Conservation (phyloP, 53 echinoderm and acorn worm genomes). For the Echinometra lucunter region DNA sequence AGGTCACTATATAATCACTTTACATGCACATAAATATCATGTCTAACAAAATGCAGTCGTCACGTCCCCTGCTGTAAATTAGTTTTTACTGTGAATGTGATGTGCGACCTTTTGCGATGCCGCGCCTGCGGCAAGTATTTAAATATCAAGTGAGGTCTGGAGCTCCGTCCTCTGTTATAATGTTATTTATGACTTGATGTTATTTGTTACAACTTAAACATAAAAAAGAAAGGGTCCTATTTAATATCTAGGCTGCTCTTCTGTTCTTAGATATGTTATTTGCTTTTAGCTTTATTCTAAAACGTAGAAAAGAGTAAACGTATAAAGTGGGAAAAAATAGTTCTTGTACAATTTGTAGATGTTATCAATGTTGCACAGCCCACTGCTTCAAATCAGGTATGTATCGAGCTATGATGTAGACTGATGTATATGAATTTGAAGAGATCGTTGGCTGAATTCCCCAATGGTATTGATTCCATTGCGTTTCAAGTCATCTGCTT, state of each 20-base stretch:
- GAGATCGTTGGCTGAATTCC: neutral
- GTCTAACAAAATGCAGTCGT: neutral
- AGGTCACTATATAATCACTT: conserved; percentile 1
- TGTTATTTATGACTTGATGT: neutral
- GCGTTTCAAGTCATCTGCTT: neutral
- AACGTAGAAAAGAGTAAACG: neutral
- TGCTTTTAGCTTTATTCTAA: neutral
- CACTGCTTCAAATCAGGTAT: neutral
- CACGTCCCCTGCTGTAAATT: neutral
- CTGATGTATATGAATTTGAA: no score
- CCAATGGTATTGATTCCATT: neutral
- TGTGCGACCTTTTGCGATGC: neutral
- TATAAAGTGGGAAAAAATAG: no score
- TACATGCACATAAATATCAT: conserved; percentile 29
- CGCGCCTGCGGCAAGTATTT: neutral
- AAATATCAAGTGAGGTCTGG: neutral
- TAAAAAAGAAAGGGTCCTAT: neutral
- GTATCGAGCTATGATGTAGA: neutral
- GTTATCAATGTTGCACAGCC: neutral
- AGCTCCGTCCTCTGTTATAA: neutral
- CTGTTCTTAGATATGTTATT: neutral
- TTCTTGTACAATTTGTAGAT: neutral
- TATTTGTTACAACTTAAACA: neutral
- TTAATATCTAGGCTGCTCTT: neutral
- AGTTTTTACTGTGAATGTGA: neutral